These are phyloP conservation scores for Cydia pomonella DNA, from an alignment of 1,140 invertebrate species.

Conservation along the genomic window DNA sequence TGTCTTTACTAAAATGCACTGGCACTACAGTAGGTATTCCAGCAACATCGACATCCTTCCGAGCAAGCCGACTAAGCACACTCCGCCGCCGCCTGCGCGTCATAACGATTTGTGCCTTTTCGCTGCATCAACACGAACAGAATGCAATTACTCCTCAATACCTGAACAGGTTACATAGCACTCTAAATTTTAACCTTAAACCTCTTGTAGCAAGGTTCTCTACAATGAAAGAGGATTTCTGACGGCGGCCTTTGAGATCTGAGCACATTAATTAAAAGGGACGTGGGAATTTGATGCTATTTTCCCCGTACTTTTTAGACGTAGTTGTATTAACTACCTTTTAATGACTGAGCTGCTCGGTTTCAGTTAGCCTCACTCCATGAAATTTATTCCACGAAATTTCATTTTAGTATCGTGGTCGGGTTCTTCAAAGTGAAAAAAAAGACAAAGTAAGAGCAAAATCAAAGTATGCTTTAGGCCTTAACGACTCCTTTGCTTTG, in stretches of 20 bases:
- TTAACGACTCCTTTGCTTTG: no score
- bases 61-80: neutral
- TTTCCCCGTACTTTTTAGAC: neutral
- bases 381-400: neutral
- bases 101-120: constrained; percentile 13
- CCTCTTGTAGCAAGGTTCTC: neutral
- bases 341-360: neutral
- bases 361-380: neutral
- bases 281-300: neutral
- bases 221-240: neutral
- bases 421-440: no score
- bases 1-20: neutral
- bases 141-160: constrained; percentile 13
- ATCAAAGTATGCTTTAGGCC: no score
- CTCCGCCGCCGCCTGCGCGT: neutral
- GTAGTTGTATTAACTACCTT: neutral
- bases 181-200: neutral
- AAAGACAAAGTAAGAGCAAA: no score
- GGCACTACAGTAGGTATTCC: neutral
- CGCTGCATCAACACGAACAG: constrained; percentile 12
- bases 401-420: neutral
- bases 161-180: neutral
- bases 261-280: constrained; percentile 14
- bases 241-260: constrained; percentile 18
- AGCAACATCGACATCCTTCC: neutral